Percentiles rank a stretch among this genome's conserved stretches.
phyloP scores from a whole-genome alignment of 2,888 invertebrate genomes.

The Drosophila merina region DNA sequence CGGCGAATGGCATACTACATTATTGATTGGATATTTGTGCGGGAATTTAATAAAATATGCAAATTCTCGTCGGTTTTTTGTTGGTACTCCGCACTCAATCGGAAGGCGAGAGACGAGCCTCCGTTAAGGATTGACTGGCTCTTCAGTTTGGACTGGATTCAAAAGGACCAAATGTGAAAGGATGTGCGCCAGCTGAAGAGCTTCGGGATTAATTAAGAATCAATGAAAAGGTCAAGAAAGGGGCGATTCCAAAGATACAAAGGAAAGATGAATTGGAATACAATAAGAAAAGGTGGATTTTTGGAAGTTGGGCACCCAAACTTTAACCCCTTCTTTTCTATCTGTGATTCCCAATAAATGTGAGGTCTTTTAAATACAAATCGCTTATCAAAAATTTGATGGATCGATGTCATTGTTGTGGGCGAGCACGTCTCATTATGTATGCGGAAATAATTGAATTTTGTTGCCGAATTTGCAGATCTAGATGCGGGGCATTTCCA shows the following conservation, averaged over 20 bases:
- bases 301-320: background rate
- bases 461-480: conserved; percentile 18
- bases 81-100: conserved; percentile 58
- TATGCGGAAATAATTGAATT: conserved; percentile 40
- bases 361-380: background rate
- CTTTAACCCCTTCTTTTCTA: background rate
- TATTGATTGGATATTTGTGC: conserved; percentile 79
- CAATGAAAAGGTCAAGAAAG: conserved; percentile 22
- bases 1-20: conserved; percentile 65
- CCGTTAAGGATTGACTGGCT: conserved; percentile 43
- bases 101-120: conserved; percentile 45
- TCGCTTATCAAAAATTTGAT: background rate
- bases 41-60: conserved; percentile 79
- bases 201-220: conserved; percentile 36
- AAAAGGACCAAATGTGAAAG: conserved; percentile 20
- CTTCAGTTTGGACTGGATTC: conserved; percentile 32
- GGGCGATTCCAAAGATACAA: conserved; percentile 10
- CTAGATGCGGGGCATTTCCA: conserved; percentile 36
- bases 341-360: background rate
- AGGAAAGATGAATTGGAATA: background rate
- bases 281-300: background rate
- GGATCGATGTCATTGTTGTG: conserved; percentile 17
- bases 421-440: conserved; percentile 11
- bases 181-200: conserved; percentile 21
- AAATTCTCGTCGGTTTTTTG: conserved; percentile 59